Conservation (phyloP, 2,797 vertebrate genomes). For the Synanceia verrucosa region DNA sequence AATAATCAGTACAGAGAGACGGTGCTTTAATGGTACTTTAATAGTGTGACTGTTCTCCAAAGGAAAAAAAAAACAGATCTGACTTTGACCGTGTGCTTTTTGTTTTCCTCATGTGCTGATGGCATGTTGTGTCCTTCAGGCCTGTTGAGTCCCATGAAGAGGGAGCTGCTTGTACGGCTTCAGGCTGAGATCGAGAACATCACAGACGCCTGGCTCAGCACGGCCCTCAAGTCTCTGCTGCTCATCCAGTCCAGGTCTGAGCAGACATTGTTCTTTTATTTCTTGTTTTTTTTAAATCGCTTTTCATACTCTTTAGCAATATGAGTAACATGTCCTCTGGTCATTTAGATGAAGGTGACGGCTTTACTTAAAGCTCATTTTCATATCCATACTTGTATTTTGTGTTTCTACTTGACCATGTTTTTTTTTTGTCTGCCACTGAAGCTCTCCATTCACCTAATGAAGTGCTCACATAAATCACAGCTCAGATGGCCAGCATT, state of each 20-base stretch:
- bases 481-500: too few relatives aligned
- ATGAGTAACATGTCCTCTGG: neutral
- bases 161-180: conserved; percentile 90
- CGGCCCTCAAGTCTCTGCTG: conserved; percentile 93
- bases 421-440: too few relatives aligned
- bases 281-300: too few relatives aligned
- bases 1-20: too few relatives aligned
- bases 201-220: conserved; percentile 97
- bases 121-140: conserved; percentile 70
- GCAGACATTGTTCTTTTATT: neutral
- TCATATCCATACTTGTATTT: too few relatives aligned
- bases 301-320: neutral
- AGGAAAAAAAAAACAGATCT: neutral
- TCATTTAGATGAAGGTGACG: neutral
- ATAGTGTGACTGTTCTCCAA: neutral
- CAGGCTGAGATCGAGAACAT: conserved; percentile 92
- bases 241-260: conserved; percentile 95
- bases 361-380: neutral
- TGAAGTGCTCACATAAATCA: too few relatives aligned
- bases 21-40: neutral
- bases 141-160: conserved; percentile 92
- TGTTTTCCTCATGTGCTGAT: neutral
- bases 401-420: too few relatives aligned
- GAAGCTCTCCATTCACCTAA: too few relatives aligned
- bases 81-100: neutral